Evolutionary conservation across 2,113 vertebrate species (phyloP).

Genomic region (Dascyllus trimaculatus): DNA sequence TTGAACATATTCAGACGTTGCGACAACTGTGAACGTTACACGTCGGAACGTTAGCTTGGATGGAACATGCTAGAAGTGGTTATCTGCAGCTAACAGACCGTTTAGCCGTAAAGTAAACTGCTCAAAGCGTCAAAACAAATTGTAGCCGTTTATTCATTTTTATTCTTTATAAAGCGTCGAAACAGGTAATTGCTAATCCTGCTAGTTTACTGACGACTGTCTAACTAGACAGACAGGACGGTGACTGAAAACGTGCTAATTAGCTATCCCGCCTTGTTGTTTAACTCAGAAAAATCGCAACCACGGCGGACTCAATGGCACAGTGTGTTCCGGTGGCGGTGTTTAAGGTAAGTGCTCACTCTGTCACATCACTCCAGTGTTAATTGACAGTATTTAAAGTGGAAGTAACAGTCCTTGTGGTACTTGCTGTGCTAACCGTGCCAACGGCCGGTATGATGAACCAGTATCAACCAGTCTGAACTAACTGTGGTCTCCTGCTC

Average conservation of each 20-base stretch:
- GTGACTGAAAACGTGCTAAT: constrained; percentile 51
- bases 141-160: neutral
- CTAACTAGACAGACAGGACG: neutral
- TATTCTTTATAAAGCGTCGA: neutral
- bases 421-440: neutral
- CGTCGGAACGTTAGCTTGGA: neutral
- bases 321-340: constrained; percentile 53
- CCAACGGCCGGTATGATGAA: neutral
- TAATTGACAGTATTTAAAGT: neutral
- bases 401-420: rapidly evolving
- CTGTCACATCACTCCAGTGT: rapidly evolving
- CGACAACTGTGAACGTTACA: neutral
- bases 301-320: constrained; percentile 60
- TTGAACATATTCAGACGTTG: neutral
- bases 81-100: neutral
- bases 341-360: constrained; percentile 79
- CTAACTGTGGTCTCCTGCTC: constrained; percentile 19
- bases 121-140: rapidly evolving
- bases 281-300: constrained; percentile 57
- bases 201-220: neutral
- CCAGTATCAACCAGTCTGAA: constrained; percentile 55
- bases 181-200: neutral
- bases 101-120: neutral
- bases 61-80: constrained; percentile 54
- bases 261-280: constrained; percentile 73